These are phyloP conservation scores for Pentalonia nigronervosa DNA, from an alignment of 1,140 invertebrate genomes.

Conservation along the genomic window DNA sequence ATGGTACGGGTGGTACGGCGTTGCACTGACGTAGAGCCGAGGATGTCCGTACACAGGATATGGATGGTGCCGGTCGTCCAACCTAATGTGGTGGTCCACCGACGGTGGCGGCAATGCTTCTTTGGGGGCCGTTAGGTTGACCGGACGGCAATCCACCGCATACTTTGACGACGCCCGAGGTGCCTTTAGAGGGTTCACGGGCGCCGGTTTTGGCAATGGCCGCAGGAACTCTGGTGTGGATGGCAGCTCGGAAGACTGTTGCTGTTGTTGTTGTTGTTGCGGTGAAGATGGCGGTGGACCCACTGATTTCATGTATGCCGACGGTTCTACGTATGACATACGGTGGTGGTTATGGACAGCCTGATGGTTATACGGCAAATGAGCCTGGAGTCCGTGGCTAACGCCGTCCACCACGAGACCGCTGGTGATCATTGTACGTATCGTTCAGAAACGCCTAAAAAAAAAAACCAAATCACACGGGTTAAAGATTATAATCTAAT, in stretches of 20 bases:
- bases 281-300: not conserved
- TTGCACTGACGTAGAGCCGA: not conserved
- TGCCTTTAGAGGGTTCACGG: constrained; percentile 25
- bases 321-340: constrained; percentile 52
- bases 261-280: not conserved
- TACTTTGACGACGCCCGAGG: constrained; percentile 2
- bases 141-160: constrained; percentile 8
- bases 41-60: constrained; percentile 31
- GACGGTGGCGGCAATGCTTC: not conserved
- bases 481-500: not conserved
- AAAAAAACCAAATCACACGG: not conserved
- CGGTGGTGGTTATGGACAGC: constrained; percentile 34
- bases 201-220: constrained; percentile 55
- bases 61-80: not conserved
- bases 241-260: constrained; percentile 17
- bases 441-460: not conserved
- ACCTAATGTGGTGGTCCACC: not conserved
- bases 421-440: constrained; percentile 49
- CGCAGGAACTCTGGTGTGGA: constrained; percentile 49
- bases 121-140: constrained; percentile 44
- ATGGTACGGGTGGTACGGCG: constrained; percentile 40
- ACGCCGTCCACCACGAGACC: constrained; percentile 58
- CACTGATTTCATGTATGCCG: constrained; percentile 29
- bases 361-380: constrained; percentile 52
- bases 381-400: constrained; percentile 45